A percentile compares a stretch with the other conserved stretches of the same genome.
phyloP scores from a whole-genome alignment of 2,888 invertebrate genomes.

The Diaperis boleti region DNA sequence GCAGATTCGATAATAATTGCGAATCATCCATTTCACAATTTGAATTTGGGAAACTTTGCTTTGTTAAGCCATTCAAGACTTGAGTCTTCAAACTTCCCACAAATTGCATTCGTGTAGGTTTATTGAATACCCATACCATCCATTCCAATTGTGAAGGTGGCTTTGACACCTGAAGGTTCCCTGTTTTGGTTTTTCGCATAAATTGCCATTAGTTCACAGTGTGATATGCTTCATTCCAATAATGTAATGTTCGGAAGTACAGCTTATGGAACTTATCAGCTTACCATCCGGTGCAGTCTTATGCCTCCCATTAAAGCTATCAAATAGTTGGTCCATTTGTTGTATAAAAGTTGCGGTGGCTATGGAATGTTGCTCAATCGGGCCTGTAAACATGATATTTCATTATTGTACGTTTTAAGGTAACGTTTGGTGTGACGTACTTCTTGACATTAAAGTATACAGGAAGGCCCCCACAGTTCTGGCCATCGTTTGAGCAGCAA shows the following conservation, averaged over 20 bases:
- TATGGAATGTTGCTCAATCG: slow-evolving; percentile 28
- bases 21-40: slow-evolving; percentile 28
- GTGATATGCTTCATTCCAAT: no score
- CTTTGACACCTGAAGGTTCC: no score
- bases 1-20: no score
- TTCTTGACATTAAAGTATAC: slow-evolving; percentile 37
- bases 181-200: no score
- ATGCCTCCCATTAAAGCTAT: slow-evolving; percentile 39
- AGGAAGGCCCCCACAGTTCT: slow-evolving; percentile 40
- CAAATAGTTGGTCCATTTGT: slow-evolving; percentile 41
- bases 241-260: no score
- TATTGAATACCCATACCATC: slow-evolving; percentile 40
- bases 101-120: slow-evolving; percentile 44
- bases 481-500: slow-evolving; percentile 48
- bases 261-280: no score
- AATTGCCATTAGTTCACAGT: no score
- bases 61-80: slow-evolving; percentile 42
- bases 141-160: slow-evolving; percentile 44
- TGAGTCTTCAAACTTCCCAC: slow-evolving; percentile 43
- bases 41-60: background rate
- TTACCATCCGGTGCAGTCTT: slow-evolving; percentile 39
- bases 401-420: no score
- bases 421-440: no score
- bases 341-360: slow-evolving; percentile 38
- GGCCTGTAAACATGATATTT: slow-evolving; percentile 18